These are phyloP conservation scores for Drosophila pseudotalamancana DNA, from an alignment of 2,888 invertebrate species.

Conservation along the genomic window DNA sequence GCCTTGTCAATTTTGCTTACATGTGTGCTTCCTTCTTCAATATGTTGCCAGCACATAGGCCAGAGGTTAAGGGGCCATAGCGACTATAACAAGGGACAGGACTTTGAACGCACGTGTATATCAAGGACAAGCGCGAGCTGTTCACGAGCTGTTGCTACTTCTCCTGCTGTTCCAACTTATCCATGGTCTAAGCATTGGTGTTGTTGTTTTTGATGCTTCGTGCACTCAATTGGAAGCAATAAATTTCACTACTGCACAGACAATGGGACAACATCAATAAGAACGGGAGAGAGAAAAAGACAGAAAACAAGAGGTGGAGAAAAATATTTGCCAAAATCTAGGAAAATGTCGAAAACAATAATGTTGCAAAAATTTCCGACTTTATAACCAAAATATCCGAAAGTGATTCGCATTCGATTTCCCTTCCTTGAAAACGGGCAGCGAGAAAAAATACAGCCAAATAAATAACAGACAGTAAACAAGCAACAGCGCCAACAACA, in stretches of 20 bases:
- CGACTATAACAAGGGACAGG: slow-evolving; percentile 26
- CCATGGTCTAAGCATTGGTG: slow-evolving; percentile 20
- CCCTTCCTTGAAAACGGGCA: slow-evolving; percentile 53
- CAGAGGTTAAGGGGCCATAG: slow-evolving; percentile 12
- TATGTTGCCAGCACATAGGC: slow-evolving; percentile 55
- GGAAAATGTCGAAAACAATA: slow-evolving; percentile 80
- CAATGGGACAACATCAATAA: slow-evolving; percentile 47
- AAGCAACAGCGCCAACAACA: slow-evolving; percentile 53
- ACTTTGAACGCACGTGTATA: slow-evolving; percentile 70
- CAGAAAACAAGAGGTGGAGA: slow-evolving; percentile 7
- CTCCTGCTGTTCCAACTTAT: slow-evolving; percentile 10
- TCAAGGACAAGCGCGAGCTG: slow-evolving; percentile 76
- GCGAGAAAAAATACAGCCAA: slow-evolving; percentile 38
- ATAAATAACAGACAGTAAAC: slow-evolving; percentile 68
- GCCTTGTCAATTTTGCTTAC: slow-evolving; percentile 82
- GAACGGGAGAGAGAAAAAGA: slow-evolving; percentile 13
- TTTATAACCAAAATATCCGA: slow-evolving; percentile 82
- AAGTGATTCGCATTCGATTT: slow-evolving; percentile 84
- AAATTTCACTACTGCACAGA: slow-evolving; percentile 77
- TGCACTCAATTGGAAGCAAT: slow-evolving; percentile 83
- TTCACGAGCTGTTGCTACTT: slow-evolving; percentile 60
- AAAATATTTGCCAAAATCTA: slow-evolving; percentile 65
- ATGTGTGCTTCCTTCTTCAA: slow-evolving; percentile 80
- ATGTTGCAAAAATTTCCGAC: slow-evolving; percentile 81
- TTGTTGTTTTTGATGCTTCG: slow-evolving; percentile 51